A percentile compares a stretch with the other conserved stretches of the same genome.
phyloP scores from a whole-genome alignment of 1,140 invertebrate species.

The Agrilus planipennis region DNA sequence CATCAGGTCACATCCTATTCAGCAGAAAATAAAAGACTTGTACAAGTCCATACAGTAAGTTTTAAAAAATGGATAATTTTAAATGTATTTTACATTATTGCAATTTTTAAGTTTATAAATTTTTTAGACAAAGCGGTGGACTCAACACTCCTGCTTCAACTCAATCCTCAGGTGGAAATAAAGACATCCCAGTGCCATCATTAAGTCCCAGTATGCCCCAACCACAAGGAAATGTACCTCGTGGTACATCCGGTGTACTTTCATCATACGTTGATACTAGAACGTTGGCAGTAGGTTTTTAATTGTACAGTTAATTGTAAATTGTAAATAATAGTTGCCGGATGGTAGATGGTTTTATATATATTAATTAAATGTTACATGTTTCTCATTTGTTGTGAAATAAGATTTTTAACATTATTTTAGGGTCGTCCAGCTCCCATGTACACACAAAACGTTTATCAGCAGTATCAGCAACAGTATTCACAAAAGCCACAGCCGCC shows the following conservation, averaged over 20 bases:
- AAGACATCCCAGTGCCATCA: slow-evolving; percentile 10
- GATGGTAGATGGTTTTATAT: background rate
- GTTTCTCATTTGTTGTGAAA: no score
- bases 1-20: slow-evolving; percentile 55
- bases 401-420: slow-evolving; percentile 5
- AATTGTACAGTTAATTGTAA: background rate
- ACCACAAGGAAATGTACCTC: slow-evolving; percentile 24
- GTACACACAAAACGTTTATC: slow-evolving; percentile 21
- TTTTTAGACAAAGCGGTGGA: slow-evolving; percentile 25
- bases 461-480: slow-evolving; percentile 20
- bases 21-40: slow-evolving; percentile 72
- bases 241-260: slow-evolving; percentile 27
- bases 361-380: no score
- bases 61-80: slow-evolving; percentile 5
- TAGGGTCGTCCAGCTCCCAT: slow-evolving; percentile 21
- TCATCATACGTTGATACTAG: slow-evolving; percentile 28
- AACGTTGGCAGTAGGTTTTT: slow-evolving; percentile 12
- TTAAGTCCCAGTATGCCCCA: slow-evolving; percentile 24
- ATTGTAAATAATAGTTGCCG: background rate
- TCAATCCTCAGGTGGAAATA: slow-evolving; percentile 18
- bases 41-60: slow-evolving; percentile 60
- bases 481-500: slow-evolving; percentile 10
- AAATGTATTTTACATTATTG: background rate
- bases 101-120: background rate
- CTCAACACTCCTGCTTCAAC: slow-evolving; percentile 18